These are phyloP conservation scores for Cotesia congregata DNA, from an alignment of 2,888 invertebrate species.

Conservation along the genomic window DNA sequence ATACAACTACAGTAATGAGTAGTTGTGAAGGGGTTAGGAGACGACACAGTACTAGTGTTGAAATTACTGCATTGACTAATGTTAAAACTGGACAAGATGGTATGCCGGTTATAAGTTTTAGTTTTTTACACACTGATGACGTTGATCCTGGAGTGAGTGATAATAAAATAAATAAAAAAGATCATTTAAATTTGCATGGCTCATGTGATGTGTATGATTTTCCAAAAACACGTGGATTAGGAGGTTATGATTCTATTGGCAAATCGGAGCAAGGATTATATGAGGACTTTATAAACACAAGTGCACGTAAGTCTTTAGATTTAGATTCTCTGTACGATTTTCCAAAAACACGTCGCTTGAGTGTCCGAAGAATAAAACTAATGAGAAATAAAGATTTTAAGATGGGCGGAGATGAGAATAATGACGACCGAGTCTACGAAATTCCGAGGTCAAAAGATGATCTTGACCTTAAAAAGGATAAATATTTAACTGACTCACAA, in stretches of 20 bases:
- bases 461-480: background rate
- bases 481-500: background rate
- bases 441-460: slow-evolving; percentile 19
- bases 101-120: slow-evolving; percentile 63
- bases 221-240: slow-evolving; percentile 43
- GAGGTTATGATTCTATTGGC: background rate
- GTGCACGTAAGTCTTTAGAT: background rate
- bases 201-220: slow-evolving; percentile 43
- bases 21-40: slow-evolving; percentile 22
- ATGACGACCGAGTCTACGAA: slow-evolving; percentile 43
- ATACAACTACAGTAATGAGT: slow-evolving; percentile 5
- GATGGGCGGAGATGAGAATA: slow-evolving; percentile 7
- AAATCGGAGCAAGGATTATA: background rate
- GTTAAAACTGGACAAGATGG: slow-evolving; percentile 59
- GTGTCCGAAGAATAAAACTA: background rate
- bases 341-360: background rate
- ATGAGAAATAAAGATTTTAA: slow-evolving; percentile 4
- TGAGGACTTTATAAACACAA: background rate
- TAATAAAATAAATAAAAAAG: slow-evolving; percentile 34
- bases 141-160: slow-evolving; percentile 16
- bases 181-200: background rate
- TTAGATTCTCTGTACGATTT: background rate
- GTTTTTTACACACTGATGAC: slow-evolving; percentile 57
- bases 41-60: slow-evolving; percentile 60
- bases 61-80: slow-evolving; percentile 59